These are phyloP conservation scores for Nipponia nippon DNA, from an alignment of 2,113 vertebrate genomes.

Conservation along the genomic window DNA sequence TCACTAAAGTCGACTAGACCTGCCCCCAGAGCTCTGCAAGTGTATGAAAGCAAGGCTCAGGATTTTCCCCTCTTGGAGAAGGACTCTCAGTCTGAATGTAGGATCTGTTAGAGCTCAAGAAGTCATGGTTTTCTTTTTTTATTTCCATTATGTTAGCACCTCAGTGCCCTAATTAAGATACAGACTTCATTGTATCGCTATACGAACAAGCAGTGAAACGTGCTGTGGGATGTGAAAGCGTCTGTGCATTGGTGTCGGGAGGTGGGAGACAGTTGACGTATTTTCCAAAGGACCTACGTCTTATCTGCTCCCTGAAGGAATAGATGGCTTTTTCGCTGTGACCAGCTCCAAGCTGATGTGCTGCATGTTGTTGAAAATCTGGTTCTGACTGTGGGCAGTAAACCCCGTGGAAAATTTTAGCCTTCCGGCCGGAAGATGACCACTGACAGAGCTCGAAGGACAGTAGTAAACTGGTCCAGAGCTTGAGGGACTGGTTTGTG, in stretches of 20 bases:
- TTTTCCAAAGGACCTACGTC: not conserved
- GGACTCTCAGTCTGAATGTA: not conserved
- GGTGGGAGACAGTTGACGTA: not conserved
- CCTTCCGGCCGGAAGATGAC: not conserved
- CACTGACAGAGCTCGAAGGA: not conserved
- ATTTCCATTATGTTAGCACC: not conserved
- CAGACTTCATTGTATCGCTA: rapidly evolving
- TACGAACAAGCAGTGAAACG: rapidly evolving
- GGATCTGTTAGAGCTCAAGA: not conserved
- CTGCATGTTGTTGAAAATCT: not conserved
- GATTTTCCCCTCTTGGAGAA: not conserved
- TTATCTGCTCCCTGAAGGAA: not conserved
- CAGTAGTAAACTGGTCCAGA: not conserved
- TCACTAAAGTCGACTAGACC: not conserved
- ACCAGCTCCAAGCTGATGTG: not conserved
- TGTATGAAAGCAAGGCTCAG: too few relatives aligned
- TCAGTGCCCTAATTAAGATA: not conserved
- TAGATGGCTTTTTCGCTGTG: not conserved
- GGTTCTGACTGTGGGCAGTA: not conserved
- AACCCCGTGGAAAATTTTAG: not conserved
- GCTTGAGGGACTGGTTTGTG: conserved; percentile 32
- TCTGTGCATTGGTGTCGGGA: rapidly evolving
- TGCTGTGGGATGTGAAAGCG: not conserved
- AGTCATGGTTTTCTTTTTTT: not conserved
- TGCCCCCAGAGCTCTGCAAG: not conserved